Base-by-base conservation (phyloP, 2,888 invertebrate genomes). In the Ryuthela nishihirai region DNA sequence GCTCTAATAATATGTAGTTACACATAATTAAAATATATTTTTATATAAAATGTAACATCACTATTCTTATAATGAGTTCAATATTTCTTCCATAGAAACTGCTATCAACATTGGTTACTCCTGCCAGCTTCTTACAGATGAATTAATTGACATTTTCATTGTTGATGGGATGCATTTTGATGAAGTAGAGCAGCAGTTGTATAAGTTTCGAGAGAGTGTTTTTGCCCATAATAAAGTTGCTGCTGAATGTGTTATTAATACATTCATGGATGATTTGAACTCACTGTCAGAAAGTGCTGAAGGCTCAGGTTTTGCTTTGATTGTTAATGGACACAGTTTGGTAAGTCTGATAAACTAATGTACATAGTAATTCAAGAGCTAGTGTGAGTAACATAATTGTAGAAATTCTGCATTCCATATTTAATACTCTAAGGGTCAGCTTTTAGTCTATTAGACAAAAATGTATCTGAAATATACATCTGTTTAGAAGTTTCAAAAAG, bases 91-190 rank as follows among this genome's bases (percentile, higher is more conserved):
- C n/a, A n/a, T 77, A 95, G 98, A 99, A 79, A 99, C 99, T 58
- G 99, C 99, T 55, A 92, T 99, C 73, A 99, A 99, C 77, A 98
- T 99, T 72, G 99, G 98, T 24, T 99, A 97, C 76, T 94, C 97
- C 36, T 99, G 98, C 75, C 92, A 93, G 74, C 80, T 99, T 68
- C 78, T 99, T 54, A 95, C 93, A 7, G 97, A 98, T 76, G 97
- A 98, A 69, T 85, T 98, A 83, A 86, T 88, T 52, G 97, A 98
- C 75, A 85, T 94, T 58, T 93, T 94, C 76, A 85, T 94, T 60
- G 87, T 97, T 56, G 95, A 97, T 76, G 93, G 88, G 46, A 73
- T 73, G 49, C 70, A 71, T 4, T 68, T 65, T 41, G 71, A 71
- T 18, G 71, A 72, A 34, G 75, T 75, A 12, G 87, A 87, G 69